Evolutionary conservation across 2,888 invertebrate genomes (phyloP).

Genomic region (Ernsta delagoae): DNA sequence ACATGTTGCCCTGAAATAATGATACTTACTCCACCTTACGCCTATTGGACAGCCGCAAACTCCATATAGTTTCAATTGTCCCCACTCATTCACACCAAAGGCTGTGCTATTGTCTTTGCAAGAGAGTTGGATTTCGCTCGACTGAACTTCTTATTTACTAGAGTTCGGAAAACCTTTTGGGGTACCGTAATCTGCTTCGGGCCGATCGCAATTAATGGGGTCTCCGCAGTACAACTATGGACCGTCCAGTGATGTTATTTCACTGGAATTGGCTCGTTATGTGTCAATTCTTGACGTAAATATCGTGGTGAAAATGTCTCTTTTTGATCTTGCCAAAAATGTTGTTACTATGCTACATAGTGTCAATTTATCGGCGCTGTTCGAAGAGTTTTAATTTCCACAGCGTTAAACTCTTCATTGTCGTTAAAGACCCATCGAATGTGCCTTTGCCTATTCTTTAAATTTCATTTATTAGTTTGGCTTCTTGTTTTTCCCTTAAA

Average conservation of each 20-base stretch:
- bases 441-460: too few species aligned
- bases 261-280: slow-evolving; percentile 43
- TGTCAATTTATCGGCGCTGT: too few species aligned
- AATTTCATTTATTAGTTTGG: too few species aligned
- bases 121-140: slow-evolving; percentile 52
- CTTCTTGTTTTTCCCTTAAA: too few species aligned
- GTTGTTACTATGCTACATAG: background rate
- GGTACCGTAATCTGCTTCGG: slow-evolving; percentile 74
- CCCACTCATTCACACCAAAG: slow-evolving; percentile 46
- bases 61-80: slow-evolving; percentile 62
- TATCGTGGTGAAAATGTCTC: background rate
- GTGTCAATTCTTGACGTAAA: slow-evolving; percentile 28
- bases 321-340: slow-evolving; percentile 13
- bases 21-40: slow-evolving; percentile 58
- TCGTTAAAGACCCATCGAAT: too few species aligned
- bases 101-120: slow-evolving; percentile 47
- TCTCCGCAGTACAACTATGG: slow-evolving; percentile 57
- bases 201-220: slow-evolving; percentile 79
- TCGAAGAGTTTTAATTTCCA: too few species aligned
- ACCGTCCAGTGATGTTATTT: slow-evolving; percentile 50
- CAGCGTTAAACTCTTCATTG: too few species aligned
- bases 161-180: slow-evolving; percentile 64
- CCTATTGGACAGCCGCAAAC: slow-evolving; percentile 56
- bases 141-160: slow-evolving; percentile 61
- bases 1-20: slow-evolving; percentile 68